Evolutionary conservation across 2,113 vertebrate species (phyloP).

Genomic region (Seriola aureovittata): DNA sequence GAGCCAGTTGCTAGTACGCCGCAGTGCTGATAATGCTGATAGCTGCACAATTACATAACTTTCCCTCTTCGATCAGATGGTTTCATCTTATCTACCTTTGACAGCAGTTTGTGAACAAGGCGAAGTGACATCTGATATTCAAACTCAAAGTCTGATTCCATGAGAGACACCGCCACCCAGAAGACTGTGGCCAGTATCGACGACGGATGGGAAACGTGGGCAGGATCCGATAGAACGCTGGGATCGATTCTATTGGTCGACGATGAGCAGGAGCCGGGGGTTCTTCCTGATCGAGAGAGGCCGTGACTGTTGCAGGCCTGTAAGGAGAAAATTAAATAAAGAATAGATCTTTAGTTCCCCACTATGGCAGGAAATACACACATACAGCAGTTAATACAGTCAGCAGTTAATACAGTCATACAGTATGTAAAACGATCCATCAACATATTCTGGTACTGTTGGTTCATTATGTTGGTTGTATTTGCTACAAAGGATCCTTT

Average conservation of each 20-base stretch:
- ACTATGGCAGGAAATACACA: too few relatives aligned
- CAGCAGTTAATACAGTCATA: too few relatives aligned
- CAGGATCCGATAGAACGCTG: conserved; percentile 87
- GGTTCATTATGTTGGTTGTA: too few relatives aligned
- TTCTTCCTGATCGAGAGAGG: conserved; percentile 85
- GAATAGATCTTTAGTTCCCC: background rate
- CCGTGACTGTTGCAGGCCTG: conserved; percentile 95
- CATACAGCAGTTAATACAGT: too few relatives aligned
- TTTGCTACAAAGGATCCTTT: too few relatives aligned
- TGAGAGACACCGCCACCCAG: conserved; percentile 97
- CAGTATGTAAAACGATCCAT: too few relatives aligned
- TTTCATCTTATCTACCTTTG: conserved; percentile 75
- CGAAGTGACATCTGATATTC: conserved; percentile 97
- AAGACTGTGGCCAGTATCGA: conserved; percentile 96
- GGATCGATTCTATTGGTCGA: conserved; percentile 90
- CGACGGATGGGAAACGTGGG: conserved; percentile 93
- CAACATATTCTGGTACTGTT: too few relatives aligned
- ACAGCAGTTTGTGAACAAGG: conserved; percentile 93
- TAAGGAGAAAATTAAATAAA: conserved; percentile 52
- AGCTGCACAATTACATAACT: background rate
- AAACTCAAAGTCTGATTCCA: conserved; percentile 99
- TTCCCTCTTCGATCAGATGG: background rate
- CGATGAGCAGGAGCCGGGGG: conserved; percentile 91
- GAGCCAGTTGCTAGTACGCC: background rate
- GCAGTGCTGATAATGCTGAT: too few relatives aligned